phyloP scores from a whole-genome alignment of 1,140 invertebrate genomes.

The Saccostrea cuccullata region DNA sequence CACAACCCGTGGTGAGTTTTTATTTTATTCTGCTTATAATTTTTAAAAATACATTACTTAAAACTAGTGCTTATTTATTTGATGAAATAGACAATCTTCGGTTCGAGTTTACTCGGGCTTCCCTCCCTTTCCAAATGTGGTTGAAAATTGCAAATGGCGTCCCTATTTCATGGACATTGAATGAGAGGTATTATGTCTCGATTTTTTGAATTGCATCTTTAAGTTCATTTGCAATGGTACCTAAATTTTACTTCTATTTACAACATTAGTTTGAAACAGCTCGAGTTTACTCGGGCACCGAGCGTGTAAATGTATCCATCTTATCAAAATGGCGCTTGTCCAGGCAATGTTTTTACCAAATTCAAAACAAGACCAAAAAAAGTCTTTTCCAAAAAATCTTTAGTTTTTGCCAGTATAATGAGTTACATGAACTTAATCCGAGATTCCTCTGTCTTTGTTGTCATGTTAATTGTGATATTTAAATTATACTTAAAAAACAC shows the following conservation, averaged over 20 bases:
- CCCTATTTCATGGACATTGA: neutral
- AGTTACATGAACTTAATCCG: neutral
- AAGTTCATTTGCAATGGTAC: neutral
- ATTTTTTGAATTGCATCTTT: neutral
- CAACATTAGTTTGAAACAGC: neutral
- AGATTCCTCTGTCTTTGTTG: constrained; percentile 20
- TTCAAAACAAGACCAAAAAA: neutral
- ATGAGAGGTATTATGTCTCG: neutral
- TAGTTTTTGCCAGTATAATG: neutral
- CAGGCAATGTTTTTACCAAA: neutral
- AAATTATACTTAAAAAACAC: no score
- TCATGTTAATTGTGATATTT: neutral
- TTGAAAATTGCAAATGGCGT: constrained; percentile 33
- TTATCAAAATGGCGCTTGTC: constrained; percentile 1
- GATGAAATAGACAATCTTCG: neutral
- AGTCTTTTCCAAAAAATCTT: neutral
- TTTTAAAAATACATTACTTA: neutral
- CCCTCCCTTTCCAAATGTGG: constrained; percentile 18
- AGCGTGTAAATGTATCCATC: neutral
- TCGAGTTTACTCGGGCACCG: constrained; percentile 23
- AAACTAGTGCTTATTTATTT: neutral
- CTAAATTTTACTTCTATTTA: neutral
- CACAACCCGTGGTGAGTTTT: neutral
- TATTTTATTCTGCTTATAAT: neutral
- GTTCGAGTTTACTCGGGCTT: constrained; percentile 36